Base-by-base conservation (phyloP, 2,113 vertebrate genomes). In the Apaloderma vittatum region DNA sequence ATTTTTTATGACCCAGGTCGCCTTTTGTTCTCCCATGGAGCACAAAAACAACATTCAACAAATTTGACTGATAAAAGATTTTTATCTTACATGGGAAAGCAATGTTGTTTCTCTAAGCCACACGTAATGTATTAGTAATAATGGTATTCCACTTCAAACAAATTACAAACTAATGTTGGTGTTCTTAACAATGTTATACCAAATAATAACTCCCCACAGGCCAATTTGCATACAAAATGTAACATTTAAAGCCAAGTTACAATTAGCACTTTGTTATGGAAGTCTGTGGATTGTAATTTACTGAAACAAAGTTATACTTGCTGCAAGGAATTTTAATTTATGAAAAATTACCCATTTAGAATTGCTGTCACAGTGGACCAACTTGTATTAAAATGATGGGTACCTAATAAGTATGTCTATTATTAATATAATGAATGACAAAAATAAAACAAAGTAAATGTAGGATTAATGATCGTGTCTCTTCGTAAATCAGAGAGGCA, bases 181-280 rank as follows among this genome's bases (percentile, higher is more conserved):
- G 82, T 95, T 97, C 93, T 85, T 97, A 97, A 96, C 96, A 97
- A 95, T 89, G 86, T 96, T 93, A 91, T 81, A 96, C 94, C 86
- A 97, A 97, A 94, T 97, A 97, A 97, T 94, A 97, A 97, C 92
- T 98, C 98, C 97, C 96, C 90, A 88, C 59, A 83, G 97, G 71
- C 96, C 93, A 97, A 98, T 97, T 84, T 98, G 94, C 97, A 98
- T 97, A 96, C 92, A 98, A 97, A 98, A 98, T 96, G 59, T 96
- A 97, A 96, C 95, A 97, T 98, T 97, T 98, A 98, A 98, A 98
- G 90, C 95, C 97, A 98, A 98, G 73, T 96, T 97, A 97, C 97
- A 97, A 98, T 98, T 98, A 98, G 94, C 78, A 96, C 84, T 98
- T 97, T 97, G 94, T 98, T 98, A 97, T 95, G 80, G 94, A 98